Evolutionary conservation across 2,888 invertebrate species (phyloP), one percentile per base, ranked within the genome.

Genomic region (Pherbina coryleti): DNA sequence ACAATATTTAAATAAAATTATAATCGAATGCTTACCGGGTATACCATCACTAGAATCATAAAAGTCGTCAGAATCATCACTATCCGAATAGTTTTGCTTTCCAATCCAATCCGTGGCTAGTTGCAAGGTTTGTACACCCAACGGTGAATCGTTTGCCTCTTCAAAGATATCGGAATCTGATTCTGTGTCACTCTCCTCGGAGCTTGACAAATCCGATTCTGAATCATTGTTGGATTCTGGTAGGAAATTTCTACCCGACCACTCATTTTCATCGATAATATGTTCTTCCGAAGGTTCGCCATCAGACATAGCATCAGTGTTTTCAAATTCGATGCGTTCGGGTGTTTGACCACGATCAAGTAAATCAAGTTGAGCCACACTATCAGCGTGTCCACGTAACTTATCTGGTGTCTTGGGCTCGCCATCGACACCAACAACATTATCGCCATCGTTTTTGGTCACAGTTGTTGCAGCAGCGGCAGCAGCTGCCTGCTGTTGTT

Each of bases 211-310:
- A 82, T 90, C 89, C 3, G 92, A 92, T 85, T 95, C 95, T 4
- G 95, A 94, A 88, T 94, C 94, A 44, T 93, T 93, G 67, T 93
- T 93, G 34, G 94, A 93, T 64, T 94, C 93, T 1, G 95, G 95
- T 60, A 96, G 93, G 89, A 97, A 97, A 91, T 98, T 98, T 82
- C 96, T 92, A 84, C 97, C 97, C 0, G 97, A 97, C 96, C 98
- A 97, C 88, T 98, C 97, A 86, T 98, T 97, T 88, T 98, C 98
- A 86, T 97, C 97, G 90, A 97, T 96, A 89, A 96, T 96, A 89
- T 93, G 93, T 53, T 89, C 90, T 31, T 92, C 91, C 3, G 92
- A 91, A 83, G 93, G 92, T 82, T 93, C 92, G 62, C 88, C 89
- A 84, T 93, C 93, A 2, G 92, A 93, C 85, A 92, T 91, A 75